Evolutionary conservation across 2,797 vertebrate genomes (phyloP).

Genomic region (Erithacus rubecula): DNA sequence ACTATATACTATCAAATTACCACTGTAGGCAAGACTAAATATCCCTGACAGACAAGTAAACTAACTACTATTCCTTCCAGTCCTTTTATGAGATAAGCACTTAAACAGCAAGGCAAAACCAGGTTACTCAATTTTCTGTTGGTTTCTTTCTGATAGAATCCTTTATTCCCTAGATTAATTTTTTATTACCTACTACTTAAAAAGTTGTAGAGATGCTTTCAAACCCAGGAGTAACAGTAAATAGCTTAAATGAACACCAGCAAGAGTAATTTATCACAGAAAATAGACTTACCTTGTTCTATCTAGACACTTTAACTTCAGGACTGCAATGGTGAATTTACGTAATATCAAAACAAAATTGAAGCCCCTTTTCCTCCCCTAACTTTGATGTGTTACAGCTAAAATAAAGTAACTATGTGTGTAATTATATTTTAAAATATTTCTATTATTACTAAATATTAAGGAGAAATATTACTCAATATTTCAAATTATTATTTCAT

Average conservation of each 20-base stretch:
- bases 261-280: neutral
- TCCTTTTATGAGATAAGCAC: neutral
- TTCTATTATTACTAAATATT: neutral
- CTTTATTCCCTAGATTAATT: neutral
- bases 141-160: neutral
- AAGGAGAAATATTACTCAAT: neutral
- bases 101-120: neutral
- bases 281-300: conserved; percentile 40
- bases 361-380: neutral
- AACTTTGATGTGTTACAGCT: neutral
- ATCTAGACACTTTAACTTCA: neutral
- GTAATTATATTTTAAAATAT: neutral
- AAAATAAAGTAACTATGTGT: neutral
- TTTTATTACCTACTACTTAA: neutral
- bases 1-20: neutral
- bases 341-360: neutral
- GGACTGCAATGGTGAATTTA: neutral
- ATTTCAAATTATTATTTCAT: neutral
- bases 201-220: neutral
- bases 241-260: neutral
- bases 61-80: neutral
- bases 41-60: neutral
- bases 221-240: neutral
- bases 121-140: neutral
- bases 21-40: neutral